A percentile compares a stretch with the other conserved stretches of the same genome.
Conservation (phyloP, 2,113 vertebrate species). For the Chaetodon trifascialis region DNA sequence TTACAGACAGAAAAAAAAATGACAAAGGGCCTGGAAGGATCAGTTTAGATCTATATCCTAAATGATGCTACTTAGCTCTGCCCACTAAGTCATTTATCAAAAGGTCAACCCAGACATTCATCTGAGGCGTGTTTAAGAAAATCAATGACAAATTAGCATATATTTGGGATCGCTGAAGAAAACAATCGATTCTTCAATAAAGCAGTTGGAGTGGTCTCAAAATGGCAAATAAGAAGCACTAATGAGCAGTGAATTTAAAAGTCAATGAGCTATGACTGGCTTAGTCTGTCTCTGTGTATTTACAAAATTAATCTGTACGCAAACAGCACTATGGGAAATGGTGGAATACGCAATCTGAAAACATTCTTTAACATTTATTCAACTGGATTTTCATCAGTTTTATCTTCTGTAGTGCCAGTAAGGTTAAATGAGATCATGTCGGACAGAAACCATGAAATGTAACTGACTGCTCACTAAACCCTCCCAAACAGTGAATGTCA, state of each 20-base stretch:
- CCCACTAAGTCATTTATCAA: conserved; percentile 31
- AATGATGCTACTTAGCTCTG: conserved; percentile 45
- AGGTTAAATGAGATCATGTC: not conserved
- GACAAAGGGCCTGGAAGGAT: not conserved
- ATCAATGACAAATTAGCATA: conserved; percentile 60
- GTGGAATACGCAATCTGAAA: not conserved
- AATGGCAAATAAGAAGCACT: conserved; percentile 46
- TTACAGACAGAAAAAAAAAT: conserved; percentile 16
- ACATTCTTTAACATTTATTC: not conserved
- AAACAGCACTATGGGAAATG: not conserved
- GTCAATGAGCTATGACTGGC: conserved; percentile 38
- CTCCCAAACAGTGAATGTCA: too few species aligned
- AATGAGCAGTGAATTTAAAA: conserved; percentile 59
- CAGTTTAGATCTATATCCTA: conserved; percentile 10
- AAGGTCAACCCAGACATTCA: conserved; percentile 56
- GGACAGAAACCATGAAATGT: not conserved
- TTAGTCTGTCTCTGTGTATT: conserved; percentile 20
- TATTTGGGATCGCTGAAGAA: conserved; percentile 46
- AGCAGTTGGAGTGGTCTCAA: conserved; percentile 33
- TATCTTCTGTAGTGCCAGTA: not conserved
- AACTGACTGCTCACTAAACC: too few species aligned
- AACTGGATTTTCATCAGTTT: not conserved
- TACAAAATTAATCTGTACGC: conserved; percentile 16
- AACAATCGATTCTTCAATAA: conserved; percentile 46
- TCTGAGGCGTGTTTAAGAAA: conserved; percentile 36